Evolutionary conservation across 2,888 invertebrate species (phyloP).

Genomic region (Drosophila anceps): DNA sequence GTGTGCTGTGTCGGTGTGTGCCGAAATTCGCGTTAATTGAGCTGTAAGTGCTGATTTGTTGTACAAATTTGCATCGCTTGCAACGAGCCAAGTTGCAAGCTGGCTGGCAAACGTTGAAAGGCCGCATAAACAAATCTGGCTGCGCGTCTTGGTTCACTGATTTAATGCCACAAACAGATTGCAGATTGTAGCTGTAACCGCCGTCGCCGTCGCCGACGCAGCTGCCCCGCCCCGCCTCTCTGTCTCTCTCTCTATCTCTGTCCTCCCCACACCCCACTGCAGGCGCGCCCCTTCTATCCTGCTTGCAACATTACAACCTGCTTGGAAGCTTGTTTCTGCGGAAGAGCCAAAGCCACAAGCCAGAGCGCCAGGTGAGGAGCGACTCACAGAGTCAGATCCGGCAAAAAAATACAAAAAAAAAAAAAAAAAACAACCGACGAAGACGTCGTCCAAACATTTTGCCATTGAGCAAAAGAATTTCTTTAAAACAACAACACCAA

Average conservation of each 20-base stretch:
- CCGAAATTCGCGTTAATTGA: slow-evolving; percentile 63
- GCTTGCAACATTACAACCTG: slow-evolving; percentile 67
- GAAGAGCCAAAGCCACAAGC: slow-evolving; percentile 57
- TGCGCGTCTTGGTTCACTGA: slow-evolving; percentile 79
- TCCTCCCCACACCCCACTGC: slow-evolving; percentile 7
- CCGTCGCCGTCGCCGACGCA: slow-evolving; percentile 11
- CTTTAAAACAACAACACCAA: slow-evolving; percentile 51
- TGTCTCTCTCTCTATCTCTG: background rate
- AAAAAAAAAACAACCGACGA: slow-evolving; percentile 28
- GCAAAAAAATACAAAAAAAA: slow-evolving; percentile 35
- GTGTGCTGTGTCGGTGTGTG: slow-evolving; percentile 17
- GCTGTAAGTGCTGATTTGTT: slow-evolving; percentile 75
- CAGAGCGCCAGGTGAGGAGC: slow-evolving; percentile 33
- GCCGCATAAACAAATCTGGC: slow-evolving; percentile 78
- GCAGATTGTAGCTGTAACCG: slow-evolving; percentile 66
- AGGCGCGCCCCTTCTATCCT: slow-evolving; percentile 45
- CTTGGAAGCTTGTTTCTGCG: slow-evolving; percentile 76
- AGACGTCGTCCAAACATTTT: slow-evolving; percentile 60
- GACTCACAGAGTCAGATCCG: slow-evolving; percentile 49
- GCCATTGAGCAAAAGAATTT: slow-evolving; percentile 67
- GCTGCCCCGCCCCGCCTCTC: background rate
- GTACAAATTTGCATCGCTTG: slow-evolving; percentile 72
- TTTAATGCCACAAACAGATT: slow-evolving; percentile 82
- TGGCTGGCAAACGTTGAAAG: slow-evolving; percentile 24
- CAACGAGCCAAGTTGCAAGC: slow-evolving; percentile 18